Evolutionary conservation across 2,797 vertebrate species (phyloP), one percentile per base, ranked within the genome.

Genomic region (Taenioides sp.): DNA sequence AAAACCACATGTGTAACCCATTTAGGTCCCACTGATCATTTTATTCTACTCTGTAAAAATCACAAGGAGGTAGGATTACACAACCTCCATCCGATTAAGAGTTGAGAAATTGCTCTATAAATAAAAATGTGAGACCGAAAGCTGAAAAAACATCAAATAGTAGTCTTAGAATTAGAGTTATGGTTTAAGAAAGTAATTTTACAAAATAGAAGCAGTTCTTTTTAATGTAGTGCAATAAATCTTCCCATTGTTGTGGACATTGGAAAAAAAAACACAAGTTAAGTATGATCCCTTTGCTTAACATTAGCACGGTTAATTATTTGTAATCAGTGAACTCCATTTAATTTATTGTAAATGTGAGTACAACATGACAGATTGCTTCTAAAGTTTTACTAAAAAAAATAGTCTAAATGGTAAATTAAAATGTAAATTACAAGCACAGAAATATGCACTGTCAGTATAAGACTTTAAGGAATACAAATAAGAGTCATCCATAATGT

Each of bases 321-420:
- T 66, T 27, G 20, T 52, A 66, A 66, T 28, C 43, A 65, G 65
- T 52, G 62, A 43, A 47, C 9, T 40, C n/a, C 9, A 14, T 50
- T 65, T 50, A 22, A 65, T 49, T 28, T 20, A 65, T 20, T 50
- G 23, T 65, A 25, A 49, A 11, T 50, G 4, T 65, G 43, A 65
- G 16, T 7, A 18, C 16, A 10, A 7, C 64, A 9, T 28, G 64
- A 49, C 17, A 27, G 23, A 17, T 17, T 16, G 43, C 4, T 4
- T 40, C 2, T 11, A 40, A 40, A 9, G 9, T 40, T 47, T 47
- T 47, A 47, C 16, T 1, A 17, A 22, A 23, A 14, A 11, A 5
- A 65, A 65, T 10, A 34, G 22, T 65, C 43, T 49, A 7, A 65
- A 65, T 65, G 23, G 43, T 1, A 65, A 27, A 49, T 6, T 7